These are phyloP conservation scores for Kryptolebias marmoratus DNA, from an alignment of 2,113 vertebrate species.

Conservation along the genomic window DNA sequence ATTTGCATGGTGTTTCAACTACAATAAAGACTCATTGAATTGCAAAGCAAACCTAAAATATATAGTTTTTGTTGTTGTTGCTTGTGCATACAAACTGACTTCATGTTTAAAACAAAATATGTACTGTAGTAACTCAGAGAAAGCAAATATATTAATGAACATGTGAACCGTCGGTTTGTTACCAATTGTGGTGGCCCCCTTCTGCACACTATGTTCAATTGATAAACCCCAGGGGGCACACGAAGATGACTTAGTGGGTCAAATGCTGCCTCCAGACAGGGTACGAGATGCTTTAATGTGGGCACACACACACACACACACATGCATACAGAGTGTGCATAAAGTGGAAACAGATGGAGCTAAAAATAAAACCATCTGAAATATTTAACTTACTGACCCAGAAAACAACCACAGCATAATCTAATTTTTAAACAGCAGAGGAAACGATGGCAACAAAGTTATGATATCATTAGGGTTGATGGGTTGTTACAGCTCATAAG, in stretches of 20 bases:
- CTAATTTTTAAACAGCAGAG: conserved; percentile 72
- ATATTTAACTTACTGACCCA: conserved; percentile 87
- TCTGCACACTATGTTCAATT: conserved; percentile 54
- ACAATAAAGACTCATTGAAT: conserved; percentile 5
- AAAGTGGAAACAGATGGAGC: conserved; percentile 78
- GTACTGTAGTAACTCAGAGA: no score
- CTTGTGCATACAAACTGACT: background rate
- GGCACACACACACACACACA: conserved; percentile 22
- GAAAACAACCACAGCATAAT: conserved; percentile 78
- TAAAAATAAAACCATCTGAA: conserved; percentile 84
- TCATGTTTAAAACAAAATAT: background rate
- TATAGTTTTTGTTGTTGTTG: background rate
- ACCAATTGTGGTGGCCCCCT: conserved; percentile 45
- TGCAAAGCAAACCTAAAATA: conserved; percentile 17
- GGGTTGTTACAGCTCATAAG: conserved; percentile 40
- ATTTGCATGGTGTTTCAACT: background rate
- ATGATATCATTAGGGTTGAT: conserved; percentile 76
- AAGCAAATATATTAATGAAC: background rate
- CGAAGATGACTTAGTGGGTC: conserved; percentile 81
- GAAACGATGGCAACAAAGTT: conserved; percentile 38
- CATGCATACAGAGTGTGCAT: conserved; percentile 38
- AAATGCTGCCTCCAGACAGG: conserved; percentile 77
- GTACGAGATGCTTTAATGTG: conserved; percentile 41
- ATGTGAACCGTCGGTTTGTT: conserved; percentile 28
- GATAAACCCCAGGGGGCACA: conserved; percentile 64